Evolutionary conservation across 1,140 invertebrate genomes (phyloP), one percentile per base, ranked within the genome.

Genomic region (Leptopilina clavipes): DNA sequence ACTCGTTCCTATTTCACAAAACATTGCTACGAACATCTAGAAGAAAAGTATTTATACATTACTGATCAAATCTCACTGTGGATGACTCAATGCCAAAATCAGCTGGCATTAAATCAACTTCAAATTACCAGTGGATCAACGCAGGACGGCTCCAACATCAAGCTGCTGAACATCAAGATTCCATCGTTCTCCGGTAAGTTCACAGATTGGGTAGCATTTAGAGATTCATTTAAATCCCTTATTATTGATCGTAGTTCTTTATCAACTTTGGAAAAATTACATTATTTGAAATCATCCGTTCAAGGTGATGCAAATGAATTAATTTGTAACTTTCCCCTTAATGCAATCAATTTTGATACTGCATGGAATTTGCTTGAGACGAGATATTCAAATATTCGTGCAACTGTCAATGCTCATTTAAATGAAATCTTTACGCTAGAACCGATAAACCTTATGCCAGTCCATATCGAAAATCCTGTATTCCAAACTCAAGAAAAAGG

Each of bases 201-300:
- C 11, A 72, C 71, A 14, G 71, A 72, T 14, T 72, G 71, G 71
- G 11, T 6, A 44, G 3, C 56, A 74, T 48, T 77, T 74, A 31
- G 22, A 43, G 18, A 59, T 65, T 10, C 18, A 14, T 76, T 76
- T 73, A 5, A 31, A 14, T 73, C 44, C 12, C 71, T 59, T 12
- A 72, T 75, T 19, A 45, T 6, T n/a, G 6, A 40, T 43, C 3
- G 31, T 0, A 44, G 14, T 40, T 22, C 19, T 3, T 19, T 72
- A 12, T 19, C 12, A 12, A 72, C 0, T 10, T 7, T 72, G 0
- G 37, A 44, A 45, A 72, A 72, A 45, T 72, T 72, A 22, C 72
- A 73, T 31, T 73, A 52, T 73, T 54, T 73, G 11, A 52, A 73
- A 54, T 18, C n/a, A 10, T 8, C 72, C 3, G 44, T 54, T 14